A percentile compares a stretch with the other conserved stretches of the same genome.
These are phyloP conservation scores for Tarsius wallacei DNA, from an alignment of 2,797 vertebrate species.

Conservation along the genomic window DNA sequence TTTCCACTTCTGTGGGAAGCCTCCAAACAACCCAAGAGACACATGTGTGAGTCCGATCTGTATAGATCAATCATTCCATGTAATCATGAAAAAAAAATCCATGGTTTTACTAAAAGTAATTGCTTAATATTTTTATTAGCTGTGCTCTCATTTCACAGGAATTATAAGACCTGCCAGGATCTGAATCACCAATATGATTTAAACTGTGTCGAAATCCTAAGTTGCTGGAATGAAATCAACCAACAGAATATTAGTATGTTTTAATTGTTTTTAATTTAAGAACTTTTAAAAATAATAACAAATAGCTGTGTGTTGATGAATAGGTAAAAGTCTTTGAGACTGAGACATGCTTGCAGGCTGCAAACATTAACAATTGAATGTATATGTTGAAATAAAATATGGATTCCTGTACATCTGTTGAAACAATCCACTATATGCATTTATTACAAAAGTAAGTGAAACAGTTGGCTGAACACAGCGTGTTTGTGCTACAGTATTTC, in stretches of 20 bases:
- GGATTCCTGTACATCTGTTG: background rate
- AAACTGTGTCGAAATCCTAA: slow-evolving; percentile 84
- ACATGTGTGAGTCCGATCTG: background rate
- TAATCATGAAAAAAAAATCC: background rate
- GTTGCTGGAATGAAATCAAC: slow-evolving; percentile 81
- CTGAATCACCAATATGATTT: slow-evolving; percentile 87
- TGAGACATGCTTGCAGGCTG: background rate
- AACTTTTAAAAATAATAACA: slow-evolving; percentile 61
- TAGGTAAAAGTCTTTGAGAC: slow-evolving; percentile 20
- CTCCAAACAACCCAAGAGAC: slow-evolving; percentile 17
- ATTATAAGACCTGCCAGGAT: slow-evolving; percentile 87
- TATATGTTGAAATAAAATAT: background rate
- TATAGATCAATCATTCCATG: slow-evolving; percentile 21
- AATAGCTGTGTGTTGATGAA: background rate
- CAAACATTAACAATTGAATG: slow-evolving; percentile 41
- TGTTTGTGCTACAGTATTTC: slow-evolving; percentile 81
- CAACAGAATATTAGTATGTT: slow-evolving; percentile 57
- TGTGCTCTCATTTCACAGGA: slow-evolving; percentile 87
- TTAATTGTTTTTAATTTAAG: slow-evolving; percentile 64
- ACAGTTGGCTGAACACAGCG: slow-evolving; percentile 80
- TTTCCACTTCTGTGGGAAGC: slow-evolving; percentile 33
- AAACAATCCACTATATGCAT: slow-evolving; percentile 62
- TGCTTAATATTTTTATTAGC: slow-evolving; percentile 82
- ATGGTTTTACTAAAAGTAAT: slow-evolving; percentile 87
- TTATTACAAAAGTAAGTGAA: slow-evolving; percentile 79